phyloP scores from a whole-genome alignment of 2,113 vertebrate genomes.

The Odontesthes bonariensis region DNA sequence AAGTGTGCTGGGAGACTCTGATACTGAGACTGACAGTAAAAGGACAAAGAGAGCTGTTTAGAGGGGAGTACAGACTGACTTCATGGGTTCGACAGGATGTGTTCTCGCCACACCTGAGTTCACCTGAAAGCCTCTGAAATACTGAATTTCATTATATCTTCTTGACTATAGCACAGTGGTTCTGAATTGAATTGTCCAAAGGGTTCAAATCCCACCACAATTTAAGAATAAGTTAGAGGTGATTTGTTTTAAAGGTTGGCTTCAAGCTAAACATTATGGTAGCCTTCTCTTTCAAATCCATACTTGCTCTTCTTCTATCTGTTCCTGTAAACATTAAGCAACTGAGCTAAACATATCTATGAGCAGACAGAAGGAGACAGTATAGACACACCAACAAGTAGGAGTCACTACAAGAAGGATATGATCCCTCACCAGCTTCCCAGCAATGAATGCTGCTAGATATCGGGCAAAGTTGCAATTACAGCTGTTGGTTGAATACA shows the following conservation, averaged over 20 bases:
- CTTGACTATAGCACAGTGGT: background rate
- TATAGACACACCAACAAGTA: too few relatives aligned
- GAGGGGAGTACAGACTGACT: slow-evolving; percentile 39
- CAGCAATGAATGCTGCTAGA: too few relatives aligned
- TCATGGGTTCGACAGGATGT: slow-evolving; percentile 52
- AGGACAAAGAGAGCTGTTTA: slow-evolving; percentile 66
- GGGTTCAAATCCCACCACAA: slow-evolving; percentile 8
- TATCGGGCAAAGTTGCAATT: too few relatives aligned
- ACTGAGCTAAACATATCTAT: too few relatives aligned
- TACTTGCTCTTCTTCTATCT: too few relatives aligned
- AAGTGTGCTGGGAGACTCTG: slow-evolving; percentile 69
- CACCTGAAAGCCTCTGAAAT: slow-evolving; percentile 36
- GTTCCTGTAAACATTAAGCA: too few relatives aligned
- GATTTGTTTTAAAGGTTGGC: background rate
- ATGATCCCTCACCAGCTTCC: too few relatives aligned
- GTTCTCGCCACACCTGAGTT: slow-evolving; percentile 50
- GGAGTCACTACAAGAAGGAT: too few relatives aligned
- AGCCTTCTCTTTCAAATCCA: too few relatives aligned
- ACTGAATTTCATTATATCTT: slow-evolving; percentile 2
- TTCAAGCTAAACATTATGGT: background rate
- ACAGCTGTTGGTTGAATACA: too few relatives aligned
- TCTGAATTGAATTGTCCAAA: slow-evolving; percentile 10
- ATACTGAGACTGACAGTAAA: slow-evolving; percentile 68
- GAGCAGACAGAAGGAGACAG: too few relatives aligned
- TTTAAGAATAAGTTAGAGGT: background rate